Conservation (phyloP, 2,113 vertebrate species). For the Myodes glareolus region DNA sequence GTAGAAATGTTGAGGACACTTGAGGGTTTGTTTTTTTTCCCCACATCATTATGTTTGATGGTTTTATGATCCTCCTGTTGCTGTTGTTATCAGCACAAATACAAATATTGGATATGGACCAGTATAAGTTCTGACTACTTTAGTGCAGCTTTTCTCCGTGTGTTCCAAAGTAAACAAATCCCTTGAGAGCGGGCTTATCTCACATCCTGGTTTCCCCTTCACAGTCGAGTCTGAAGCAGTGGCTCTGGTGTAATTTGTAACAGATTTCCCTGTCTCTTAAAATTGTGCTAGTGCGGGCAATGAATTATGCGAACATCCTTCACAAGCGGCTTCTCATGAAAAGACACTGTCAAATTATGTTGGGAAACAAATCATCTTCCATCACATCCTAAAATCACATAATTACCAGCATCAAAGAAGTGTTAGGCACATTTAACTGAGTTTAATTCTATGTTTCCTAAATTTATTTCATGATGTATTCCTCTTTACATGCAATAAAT, state of each 20-base stretch:
- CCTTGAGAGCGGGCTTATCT: not conserved
- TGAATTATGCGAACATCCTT: not conserved
- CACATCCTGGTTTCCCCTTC: not conserved
- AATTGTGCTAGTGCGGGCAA: not conserved
- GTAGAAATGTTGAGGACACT: not conserved
- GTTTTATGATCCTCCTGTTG: not conserved
- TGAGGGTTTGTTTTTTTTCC: not conserved
- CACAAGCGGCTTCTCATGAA: not conserved
- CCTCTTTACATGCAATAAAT: not conserved
- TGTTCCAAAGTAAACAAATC: constrained; percentile 25
- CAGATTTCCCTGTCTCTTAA: not conserved
- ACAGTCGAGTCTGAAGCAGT: not conserved
- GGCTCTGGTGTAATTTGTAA: not conserved
- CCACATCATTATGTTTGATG: not conserved
- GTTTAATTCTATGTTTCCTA: constrained; percentile 20
- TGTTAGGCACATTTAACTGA: not conserved
- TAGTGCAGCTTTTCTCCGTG: not conserved
- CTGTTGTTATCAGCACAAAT: not conserved
- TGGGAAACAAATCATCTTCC: not conserved
- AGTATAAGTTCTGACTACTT: not conserved
- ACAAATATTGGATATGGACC: not conserved
- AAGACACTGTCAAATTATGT: not conserved
- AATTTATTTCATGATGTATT: not conserved
- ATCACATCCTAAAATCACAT: not conserved
- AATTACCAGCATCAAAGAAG: not conserved